Conservation (phyloP, 2,113 vertebrate species). For the Chloebia gouldiae region DNA sequence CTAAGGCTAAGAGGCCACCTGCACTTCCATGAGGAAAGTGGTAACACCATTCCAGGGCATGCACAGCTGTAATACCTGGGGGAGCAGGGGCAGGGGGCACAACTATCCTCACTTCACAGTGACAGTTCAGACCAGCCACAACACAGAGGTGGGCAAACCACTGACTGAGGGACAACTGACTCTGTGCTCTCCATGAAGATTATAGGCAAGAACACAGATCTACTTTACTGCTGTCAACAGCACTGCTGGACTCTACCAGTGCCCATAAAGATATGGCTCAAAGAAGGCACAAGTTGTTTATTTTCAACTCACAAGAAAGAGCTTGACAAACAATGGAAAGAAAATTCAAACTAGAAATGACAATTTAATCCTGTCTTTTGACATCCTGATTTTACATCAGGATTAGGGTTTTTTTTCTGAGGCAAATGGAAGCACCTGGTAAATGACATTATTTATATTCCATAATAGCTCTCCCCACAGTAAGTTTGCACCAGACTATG, state of each 20-base stretch:
- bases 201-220: background rate
- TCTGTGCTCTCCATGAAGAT: background rate
- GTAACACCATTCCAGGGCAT: background rate
- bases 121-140: background rate
- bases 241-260: background rate
- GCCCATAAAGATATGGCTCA: background rate
- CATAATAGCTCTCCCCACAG: background rate
- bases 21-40: background rate
- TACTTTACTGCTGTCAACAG: background rate
- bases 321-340: background rate
- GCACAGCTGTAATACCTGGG: background rate
- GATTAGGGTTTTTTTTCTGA: rapidly evolving
- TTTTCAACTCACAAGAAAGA: background rate
- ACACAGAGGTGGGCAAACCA: background rate
- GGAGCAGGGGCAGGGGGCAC: background rate
- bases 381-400: background rate
- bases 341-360: background rate
- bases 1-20: background rate
- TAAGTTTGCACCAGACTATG: background rate
- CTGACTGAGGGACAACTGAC: rapidly evolving
- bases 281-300: background rate
- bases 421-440: background rate
- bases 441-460: background rate
- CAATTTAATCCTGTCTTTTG: background rate
- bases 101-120: background rate